These are phyloP conservation scores for Uropetala carovei DNA, from an alignment of 2,888 invertebrate species.

Conservation along the genomic window DNA sequence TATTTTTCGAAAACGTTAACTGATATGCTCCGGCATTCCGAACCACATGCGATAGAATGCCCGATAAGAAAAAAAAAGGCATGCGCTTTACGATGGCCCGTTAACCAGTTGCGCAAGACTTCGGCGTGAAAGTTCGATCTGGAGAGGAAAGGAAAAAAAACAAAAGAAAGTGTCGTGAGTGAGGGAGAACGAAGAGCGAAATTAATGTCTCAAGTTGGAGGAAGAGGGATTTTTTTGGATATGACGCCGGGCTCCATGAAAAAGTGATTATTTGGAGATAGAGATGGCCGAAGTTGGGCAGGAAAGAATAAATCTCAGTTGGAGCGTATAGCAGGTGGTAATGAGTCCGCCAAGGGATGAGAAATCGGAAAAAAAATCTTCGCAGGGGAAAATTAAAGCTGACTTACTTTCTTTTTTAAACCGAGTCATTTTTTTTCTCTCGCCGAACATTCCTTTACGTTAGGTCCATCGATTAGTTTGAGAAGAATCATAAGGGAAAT, in stretches of 20 bases:
- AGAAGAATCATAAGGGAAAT: not conserved
- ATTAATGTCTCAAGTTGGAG: not conserved
- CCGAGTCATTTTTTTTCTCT: not conserved
- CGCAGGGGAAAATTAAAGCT: not conserved
- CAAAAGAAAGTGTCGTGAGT: not conserved
- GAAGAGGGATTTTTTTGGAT: not conserved
- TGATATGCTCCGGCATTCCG: not conserved
- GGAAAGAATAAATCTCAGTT: conserved; percentile 5
- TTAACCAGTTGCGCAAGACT: conserved; percentile 12
- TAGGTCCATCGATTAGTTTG: not conserved
- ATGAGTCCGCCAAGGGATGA: not conserved
- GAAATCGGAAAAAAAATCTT: not conserved
- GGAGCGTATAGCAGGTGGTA: conserved; percentile 33
- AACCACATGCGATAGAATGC: not conserved
- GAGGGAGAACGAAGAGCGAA: not conserved
- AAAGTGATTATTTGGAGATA: conserved; percentile 22
- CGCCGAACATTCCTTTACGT: not conserved
- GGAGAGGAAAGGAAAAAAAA: not conserved
- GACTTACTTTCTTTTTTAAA: not conserved
- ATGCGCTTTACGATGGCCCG: not conserved
- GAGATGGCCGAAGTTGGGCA: not conserved
- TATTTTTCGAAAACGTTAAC: no score
- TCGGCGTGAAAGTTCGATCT: not conserved
- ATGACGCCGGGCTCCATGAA: not conserved
- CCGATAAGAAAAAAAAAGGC: not conserved